phyloP scores from a whole-genome alignment of 2,888 invertebrate species.

The Metellina segmentata region DNA sequence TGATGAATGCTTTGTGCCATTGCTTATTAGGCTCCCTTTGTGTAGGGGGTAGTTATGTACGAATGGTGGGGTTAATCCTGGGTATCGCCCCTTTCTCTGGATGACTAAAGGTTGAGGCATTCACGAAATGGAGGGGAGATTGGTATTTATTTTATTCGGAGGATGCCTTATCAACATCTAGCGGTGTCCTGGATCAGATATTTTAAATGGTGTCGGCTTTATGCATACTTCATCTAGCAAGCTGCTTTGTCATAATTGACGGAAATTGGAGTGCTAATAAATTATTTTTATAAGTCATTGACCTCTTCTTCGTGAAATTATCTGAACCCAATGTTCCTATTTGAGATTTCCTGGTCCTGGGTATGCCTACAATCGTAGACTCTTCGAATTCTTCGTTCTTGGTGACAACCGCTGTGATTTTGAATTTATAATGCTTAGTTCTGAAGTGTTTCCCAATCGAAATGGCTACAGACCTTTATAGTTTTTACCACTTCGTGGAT shows the following conservation, averaged over 20 bases:
- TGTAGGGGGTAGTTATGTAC: conserved; percentile 31
- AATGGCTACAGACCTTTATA: too few species aligned
- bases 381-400: too few species aligned
- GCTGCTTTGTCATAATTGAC: neutral
- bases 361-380: too few species aligned
- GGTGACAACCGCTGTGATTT: too few species aligned
- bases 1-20: conserved; percentile 65
- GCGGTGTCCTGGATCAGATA: neutral
- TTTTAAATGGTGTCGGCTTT: neutral
- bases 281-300: neutral
- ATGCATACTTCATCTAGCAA: neutral
- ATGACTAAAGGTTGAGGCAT: conserved; percentile 9
- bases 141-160: neutral
- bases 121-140: neutral
- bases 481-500: too few species aligned
- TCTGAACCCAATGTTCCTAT: too few species aligned
- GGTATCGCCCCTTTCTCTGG: neutral
- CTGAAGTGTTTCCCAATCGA: too few species aligned
- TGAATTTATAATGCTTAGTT: too few species aligned
- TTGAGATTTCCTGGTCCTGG: too few species aligned
- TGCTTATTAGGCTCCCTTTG: conserved; percentile 59
- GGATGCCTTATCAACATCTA: too few species aligned
- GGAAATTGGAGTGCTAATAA: neutral
- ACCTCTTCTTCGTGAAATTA: neutral
- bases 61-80: conserved; percentile 32